Conservation (phyloP, 2,113 vertebrate genomes). For the Petromus typicus region DNA sequence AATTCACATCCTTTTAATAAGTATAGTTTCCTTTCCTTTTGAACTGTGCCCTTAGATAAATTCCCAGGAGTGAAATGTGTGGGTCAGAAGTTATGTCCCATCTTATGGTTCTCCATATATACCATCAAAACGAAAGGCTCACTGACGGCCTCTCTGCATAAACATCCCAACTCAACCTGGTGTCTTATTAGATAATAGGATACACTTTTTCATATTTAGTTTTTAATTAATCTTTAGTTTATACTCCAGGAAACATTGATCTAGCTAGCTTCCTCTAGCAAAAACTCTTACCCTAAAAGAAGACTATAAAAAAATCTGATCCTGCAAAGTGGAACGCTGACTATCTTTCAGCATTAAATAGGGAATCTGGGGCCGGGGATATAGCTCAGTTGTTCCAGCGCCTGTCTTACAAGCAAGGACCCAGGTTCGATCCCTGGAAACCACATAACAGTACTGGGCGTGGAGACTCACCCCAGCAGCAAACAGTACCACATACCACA, state of each 20-base stretch:
- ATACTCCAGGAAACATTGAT: background rate
- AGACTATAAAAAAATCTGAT: background rate
- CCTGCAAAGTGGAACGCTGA: background rate
- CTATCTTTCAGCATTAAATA: no score
- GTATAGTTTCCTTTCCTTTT: constrained; percentile 26
- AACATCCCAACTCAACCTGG: background rate
- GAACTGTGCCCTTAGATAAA: constrained; percentile 21
- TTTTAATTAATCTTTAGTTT: constrained; percentile 20
- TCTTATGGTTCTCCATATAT: background rate
- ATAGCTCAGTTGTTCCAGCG: no score
- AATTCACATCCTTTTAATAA: background rate
- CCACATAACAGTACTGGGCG: no score
- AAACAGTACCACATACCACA: no score
- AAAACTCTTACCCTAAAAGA: background rate
- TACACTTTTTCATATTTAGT: background rate
- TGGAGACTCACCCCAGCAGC: no score
- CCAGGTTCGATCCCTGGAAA: no score
- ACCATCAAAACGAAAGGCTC: background rate
- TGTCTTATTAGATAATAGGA: background rate
- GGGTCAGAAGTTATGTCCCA: background rate
- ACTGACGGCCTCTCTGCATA: background rate
- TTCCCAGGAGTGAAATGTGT: background rate
- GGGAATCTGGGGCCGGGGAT: no score
- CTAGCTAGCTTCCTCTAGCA: background rate
- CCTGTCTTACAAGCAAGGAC: no score